Conservation (phyloP, 2,113 vertebrate genomes). For the Eretmochelys imbricata region DNA sequence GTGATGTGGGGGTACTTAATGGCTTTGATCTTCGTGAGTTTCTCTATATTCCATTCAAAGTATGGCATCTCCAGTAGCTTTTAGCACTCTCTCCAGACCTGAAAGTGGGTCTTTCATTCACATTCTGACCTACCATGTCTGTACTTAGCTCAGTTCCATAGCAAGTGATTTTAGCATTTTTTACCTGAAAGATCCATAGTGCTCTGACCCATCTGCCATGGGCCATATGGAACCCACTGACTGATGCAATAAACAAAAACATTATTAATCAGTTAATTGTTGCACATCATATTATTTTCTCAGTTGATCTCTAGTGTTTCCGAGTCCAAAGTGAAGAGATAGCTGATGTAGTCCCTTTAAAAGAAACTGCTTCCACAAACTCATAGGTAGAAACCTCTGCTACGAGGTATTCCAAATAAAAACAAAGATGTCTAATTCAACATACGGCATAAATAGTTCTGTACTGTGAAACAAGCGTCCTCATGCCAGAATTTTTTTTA, state of each 20-base stretch:
- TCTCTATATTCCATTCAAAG: neutral
- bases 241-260: neutral
- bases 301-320: neutral
- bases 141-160: neutral
- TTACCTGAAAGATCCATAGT: neutral
- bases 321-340: neutral
- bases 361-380: neutral
- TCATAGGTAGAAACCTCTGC: neutral
- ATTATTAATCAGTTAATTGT: neutral
- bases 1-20: neutral
- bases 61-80: neutral
- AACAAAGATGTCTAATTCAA: neutral
- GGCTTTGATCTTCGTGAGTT: neutral
- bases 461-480: neutral
- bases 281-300: neutral
- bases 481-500: neutral
- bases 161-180: neutral
- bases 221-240: neutral
- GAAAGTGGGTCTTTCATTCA: neutral
- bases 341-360: neutral
- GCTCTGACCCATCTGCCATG: neutral
- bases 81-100: neutral
- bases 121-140: neutral
- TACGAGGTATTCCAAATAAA: neutral
- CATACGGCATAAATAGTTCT: neutral